phyloP scores from a whole-genome alignment of 2,113 vertebrate genomes.

The Crocuta crocuta region DNA sequence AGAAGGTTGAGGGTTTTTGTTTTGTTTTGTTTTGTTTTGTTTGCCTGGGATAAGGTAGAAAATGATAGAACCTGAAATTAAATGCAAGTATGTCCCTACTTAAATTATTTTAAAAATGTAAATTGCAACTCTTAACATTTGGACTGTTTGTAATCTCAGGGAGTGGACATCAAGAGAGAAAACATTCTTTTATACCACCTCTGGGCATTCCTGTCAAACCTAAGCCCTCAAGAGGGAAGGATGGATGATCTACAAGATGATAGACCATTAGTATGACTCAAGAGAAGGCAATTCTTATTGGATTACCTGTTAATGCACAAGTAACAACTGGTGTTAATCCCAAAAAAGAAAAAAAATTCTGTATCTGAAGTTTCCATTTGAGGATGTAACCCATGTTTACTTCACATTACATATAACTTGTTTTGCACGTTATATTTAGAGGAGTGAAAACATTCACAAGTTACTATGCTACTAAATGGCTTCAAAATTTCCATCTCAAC shows the following conservation, averaged over 20 bases:
- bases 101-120: background rate
- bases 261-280: background rate
- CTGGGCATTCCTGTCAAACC: background rate
- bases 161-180: background rate
- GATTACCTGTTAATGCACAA: background rate
- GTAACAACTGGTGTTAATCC: background rate
- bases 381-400: background rate
- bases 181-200: background rate
- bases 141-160: background rate
- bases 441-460: background rate
- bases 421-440: background rate
- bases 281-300: background rate
- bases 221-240: background rate
- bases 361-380: background rate
- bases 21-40: too few species aligned
- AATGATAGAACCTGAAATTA: background rate
- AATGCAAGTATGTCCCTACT: background rate
- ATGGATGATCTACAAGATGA: background rate
- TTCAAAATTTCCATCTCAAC: background rate
- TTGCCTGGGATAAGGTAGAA: background rate
- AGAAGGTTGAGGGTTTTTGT: background rate
- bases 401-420: background rate
- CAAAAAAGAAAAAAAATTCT: background rate
- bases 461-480: background rate
- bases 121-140: background rate